Base-by-base conservation (phyloP, 2,797 vertebrate species). In the Coreius guichenoti region DNA sequence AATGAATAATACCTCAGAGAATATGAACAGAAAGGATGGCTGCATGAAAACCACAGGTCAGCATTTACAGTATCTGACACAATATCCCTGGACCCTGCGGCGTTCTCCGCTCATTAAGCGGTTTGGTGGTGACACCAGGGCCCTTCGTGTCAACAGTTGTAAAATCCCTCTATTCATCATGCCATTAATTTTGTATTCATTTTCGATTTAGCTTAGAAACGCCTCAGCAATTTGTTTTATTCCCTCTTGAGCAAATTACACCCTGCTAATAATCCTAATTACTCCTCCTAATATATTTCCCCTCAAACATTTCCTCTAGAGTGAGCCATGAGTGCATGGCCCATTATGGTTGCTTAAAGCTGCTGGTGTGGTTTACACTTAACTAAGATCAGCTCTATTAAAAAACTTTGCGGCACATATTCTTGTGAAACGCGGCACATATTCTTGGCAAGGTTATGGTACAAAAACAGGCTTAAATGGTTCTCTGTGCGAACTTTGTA, bases 221-320 rank as follows among this genome's bases (percentile, higher is more conserved):
- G 79, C 91, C 88, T 87, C 87, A 87, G 90, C 92, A 92, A 92
- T 93, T 94, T 93, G 88, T 93, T 93, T 90, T 88, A 91, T 91
- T 93, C 92, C 91, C 92, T 86, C 87, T 89, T 88, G 92, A 92
- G 92, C 93, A 90, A 93, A 94, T 93, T 90, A 92, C 79, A 76
- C 89, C 91, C 90, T 88, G 86, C 87, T 93, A 93, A 94, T 94
- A 92, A 92, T 92, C 90, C 90, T 93, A 93, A 94, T 95, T 94
- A 93, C 88, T 91, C 93, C 87, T 89, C 86, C 88, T 93, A 93
- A 92, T 92, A 90, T 89, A 87, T 87, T 89, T 87, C 83, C 80
- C 80, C 85, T 88, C 89, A 67, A 88, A 88, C 80, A 81, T 87
- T 87, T 49, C 89, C 85, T 83, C 86, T 47, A 69, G 90, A 90